These are phyloP conservation scores for Panzeria rudis DNA, from an alignment of 2,888 invertebrate genomes.

Conservation along the genomic window DNA sequence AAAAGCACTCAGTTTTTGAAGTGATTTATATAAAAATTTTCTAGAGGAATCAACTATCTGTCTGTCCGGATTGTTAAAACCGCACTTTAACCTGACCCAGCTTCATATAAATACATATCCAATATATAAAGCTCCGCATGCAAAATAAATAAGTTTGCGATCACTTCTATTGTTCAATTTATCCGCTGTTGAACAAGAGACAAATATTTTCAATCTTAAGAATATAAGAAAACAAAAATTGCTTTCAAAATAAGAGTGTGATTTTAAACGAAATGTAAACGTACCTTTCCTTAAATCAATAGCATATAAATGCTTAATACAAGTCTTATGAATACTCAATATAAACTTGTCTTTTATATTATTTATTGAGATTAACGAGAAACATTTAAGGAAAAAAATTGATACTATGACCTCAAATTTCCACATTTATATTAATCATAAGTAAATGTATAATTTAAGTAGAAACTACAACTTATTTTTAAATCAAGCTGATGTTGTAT, in stretches of 20 bases:
- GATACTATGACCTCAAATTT: background rate
- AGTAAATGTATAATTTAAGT: background rate
- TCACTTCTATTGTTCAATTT: slow-evolving; percentile 4
- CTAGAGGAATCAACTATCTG: no score
- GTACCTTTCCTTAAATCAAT: background rate
- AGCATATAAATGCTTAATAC: background rate
- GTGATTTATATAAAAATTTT: no score
- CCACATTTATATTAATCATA: background rate
- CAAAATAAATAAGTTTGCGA: background rate
- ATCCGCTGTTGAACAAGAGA: slow-evolving; percentile 48
- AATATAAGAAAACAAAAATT: background rate
- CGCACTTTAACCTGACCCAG: background rate
- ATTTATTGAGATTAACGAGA: background rate
- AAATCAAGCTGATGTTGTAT: background rate
- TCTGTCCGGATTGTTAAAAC: no score
- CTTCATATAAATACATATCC: slow-evolving; percentile 8
- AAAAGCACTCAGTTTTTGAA: no score
- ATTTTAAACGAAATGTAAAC: background rate
- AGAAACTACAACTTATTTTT: background rate
- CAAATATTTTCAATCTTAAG: slow-evolving; percentile 21
- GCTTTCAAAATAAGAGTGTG: background rate
- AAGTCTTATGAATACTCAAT: background rate
- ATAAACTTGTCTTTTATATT: background rate
- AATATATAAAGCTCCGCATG: background rate
- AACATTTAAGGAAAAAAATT: background rate